Evolutionary conservation across 1,140 invertebrate species (phyloP).

Genomic region (Eupristina koningsbergeri): DNA sequence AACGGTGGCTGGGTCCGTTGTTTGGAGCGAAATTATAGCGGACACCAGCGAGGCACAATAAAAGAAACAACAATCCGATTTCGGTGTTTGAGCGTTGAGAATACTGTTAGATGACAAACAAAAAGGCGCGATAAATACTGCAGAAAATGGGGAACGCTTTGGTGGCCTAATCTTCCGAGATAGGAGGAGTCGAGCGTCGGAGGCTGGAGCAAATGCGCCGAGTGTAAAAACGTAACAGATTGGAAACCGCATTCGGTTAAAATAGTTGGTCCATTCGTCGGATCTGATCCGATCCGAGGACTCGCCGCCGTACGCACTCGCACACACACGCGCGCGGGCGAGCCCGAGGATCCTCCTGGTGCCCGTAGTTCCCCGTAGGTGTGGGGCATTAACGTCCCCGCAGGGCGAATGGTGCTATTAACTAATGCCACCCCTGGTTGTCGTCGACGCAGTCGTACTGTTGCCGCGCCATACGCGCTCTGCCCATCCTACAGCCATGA

Average conservation of each 20-base stretch:
- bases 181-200: conserved; percentile 46
- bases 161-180: conserved; percentile 59
- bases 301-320: no score
- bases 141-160: conserved; percentile 55
- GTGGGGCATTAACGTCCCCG: conserved; percentile 65
- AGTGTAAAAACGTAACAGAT: conserved; percentile 72
- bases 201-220: background rate
- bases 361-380: conserved; percentile 61
- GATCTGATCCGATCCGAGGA: no score
- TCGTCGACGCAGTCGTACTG: conserved; percentile 4
- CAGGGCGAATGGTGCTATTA: conserved; percentile 66
- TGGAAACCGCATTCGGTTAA: conserved; percentile 72
- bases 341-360: no score
- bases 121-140: conserved; percentile 50
- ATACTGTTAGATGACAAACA: background rate
- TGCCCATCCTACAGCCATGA: conserved; percentile 53
- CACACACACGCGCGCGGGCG: background rate
- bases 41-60: background rate
- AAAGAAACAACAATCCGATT: background rate
- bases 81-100: background rate
- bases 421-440: conserved; percentile 68
- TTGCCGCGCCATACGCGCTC: conserved; percentile 66
- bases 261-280: conserved; percentile 34
- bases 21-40: background rate
- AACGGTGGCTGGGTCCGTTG: background rate